Percentiles rank a stretch among this genome's conserved stretches.
These are phyloP conservation scores for Chamaetylas fuelleborni DNA, from an alignment of 2,113 vertebrate genomes.

Conservation along the genomic window DNA sequence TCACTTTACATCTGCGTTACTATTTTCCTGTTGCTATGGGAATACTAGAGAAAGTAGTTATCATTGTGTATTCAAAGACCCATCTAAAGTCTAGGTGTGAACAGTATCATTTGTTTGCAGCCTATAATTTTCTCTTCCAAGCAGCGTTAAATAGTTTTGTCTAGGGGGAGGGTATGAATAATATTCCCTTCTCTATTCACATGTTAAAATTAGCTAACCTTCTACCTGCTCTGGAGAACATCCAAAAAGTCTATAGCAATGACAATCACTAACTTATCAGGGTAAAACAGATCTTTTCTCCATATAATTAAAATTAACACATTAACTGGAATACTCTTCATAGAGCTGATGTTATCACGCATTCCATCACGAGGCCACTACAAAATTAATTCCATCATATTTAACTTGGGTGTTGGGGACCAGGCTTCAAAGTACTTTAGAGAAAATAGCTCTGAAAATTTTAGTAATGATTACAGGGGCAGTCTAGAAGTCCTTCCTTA, in stretches of 20 bases:
- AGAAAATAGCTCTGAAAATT: constrained; percentile 16
- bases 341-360: constrained; percentile 15
- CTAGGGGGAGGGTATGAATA: background rate
- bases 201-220: constrained; percentile 37
- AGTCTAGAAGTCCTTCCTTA: background rate
- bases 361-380: background rate
- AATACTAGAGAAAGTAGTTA: constrained; percentile 19
- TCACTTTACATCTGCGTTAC: constrained; percentile 11
- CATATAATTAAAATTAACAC: constrained; percentile 38
- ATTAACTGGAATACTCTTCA: constrained; percentile 18
- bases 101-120: constrained; percentile 18
- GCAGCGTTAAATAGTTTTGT: constrained; percentile 34
- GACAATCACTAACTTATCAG: constrained; percentile 28
- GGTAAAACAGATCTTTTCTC: constrained; percentile 29
- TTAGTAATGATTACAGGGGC: background rate
- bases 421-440: background rate
- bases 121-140: constrained; percentile 58
- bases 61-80: constrained; percentile 33
- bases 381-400: constrained; percentile 35
- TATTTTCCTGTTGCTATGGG: constrained; percentile 61
- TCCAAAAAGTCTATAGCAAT: constrained; percentile 7
- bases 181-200: constrained; percentile 11
- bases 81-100: constrained; percentile 54
- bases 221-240: constrained; percentile 48
- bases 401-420: constrained; percentile 14